Evolutionary conservation across 2,888 invertebrate genomes (phyloP).

Genomic region (Protodeltote pygarga): DNA sequence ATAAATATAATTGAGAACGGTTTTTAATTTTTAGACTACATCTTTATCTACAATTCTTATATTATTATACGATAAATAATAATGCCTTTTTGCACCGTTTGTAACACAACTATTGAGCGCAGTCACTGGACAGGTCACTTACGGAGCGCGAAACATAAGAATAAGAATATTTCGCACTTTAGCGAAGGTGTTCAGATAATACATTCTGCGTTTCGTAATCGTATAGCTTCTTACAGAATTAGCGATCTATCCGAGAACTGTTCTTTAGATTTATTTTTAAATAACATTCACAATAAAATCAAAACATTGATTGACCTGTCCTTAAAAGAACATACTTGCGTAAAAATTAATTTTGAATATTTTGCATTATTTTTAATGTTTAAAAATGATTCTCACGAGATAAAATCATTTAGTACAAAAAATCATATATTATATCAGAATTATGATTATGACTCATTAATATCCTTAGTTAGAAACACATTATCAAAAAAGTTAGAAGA

Average conservation of each 20-base stretch:
- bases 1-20: no score
- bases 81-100: no score
- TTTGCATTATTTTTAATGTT: not conserved
- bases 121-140: no score
- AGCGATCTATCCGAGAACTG: not conserved
- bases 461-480: not conserved
- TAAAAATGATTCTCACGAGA: not conserved
- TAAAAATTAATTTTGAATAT: not conserved
- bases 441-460: no score
- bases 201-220: constrained; percentile 1
- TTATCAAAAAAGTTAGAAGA: not conserved
- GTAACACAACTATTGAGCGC: no score
- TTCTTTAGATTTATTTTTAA: not conserved
- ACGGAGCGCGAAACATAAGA: not conserved
- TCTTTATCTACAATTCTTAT: no score
- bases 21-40: no score
- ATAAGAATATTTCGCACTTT: no score
- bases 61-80: no score
- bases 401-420: constrained; percentile 28
- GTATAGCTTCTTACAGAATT: constrained; percentile 3
- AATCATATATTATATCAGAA: no score
- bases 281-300: no score
- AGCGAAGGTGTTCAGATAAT: not conserved
- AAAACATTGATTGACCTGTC: not conserved
- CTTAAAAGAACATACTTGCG: no score